A percentile compares a stretch with the other conserved stretches of the same genome.
Evolutionary conservation across 2,888 invertebrate genomes (phyloP).

Genomic region (Drosophila robusta): DNA sequence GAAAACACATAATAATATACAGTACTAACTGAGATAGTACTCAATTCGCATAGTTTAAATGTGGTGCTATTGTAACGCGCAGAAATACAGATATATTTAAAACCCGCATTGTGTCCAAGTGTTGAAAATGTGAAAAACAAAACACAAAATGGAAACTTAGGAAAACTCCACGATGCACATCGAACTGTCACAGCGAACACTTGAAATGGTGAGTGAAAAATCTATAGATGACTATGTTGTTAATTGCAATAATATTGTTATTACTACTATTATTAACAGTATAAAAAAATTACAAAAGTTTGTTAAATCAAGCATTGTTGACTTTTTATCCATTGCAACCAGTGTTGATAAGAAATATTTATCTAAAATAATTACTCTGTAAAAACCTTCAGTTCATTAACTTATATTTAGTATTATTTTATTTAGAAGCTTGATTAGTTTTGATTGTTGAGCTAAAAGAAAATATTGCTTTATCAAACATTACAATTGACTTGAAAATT

Average conservation of each 20-base stretch:
- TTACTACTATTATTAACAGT: too few relatives aligned
- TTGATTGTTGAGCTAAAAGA: too few relatives aligned
- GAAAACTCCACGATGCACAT: conserved; percentile 2
- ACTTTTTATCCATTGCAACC: too few relatives aligned
- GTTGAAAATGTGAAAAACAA: conserved; percentile 33
- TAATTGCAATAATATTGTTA: neutral
- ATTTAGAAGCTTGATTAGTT: too few relatives aligned
- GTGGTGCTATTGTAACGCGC: conserved; percentile 21
- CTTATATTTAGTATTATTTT: too few relatives aligned
- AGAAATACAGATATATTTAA: conserved; percentile 7
- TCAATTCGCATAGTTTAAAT: conserved; percentile 23
- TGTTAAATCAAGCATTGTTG: too few relatives aligned
- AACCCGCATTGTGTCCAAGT: conserved; percentile 41
- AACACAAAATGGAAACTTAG: conserved; percentile 26
- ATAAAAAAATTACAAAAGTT: too few relatives aligned
- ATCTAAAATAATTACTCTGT: too few relatives aligned
- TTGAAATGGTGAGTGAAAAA: conserved; percentile 46
- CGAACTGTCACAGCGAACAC: conserved; percentile 16
- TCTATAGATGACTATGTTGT: neutral
- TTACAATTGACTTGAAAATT: too few relatives aligned
- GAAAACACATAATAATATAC: conserved; percentile 39
- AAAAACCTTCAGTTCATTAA: too few relatives aligned
- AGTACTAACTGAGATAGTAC: conserved; percentile 30
- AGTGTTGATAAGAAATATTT: too few relatives aligned
- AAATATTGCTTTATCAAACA: too few relatives aligned